phyloP scores from a whole-genome alignment of 2,797 vertebrate species.

The Phylloscopus collybita region DNA sequence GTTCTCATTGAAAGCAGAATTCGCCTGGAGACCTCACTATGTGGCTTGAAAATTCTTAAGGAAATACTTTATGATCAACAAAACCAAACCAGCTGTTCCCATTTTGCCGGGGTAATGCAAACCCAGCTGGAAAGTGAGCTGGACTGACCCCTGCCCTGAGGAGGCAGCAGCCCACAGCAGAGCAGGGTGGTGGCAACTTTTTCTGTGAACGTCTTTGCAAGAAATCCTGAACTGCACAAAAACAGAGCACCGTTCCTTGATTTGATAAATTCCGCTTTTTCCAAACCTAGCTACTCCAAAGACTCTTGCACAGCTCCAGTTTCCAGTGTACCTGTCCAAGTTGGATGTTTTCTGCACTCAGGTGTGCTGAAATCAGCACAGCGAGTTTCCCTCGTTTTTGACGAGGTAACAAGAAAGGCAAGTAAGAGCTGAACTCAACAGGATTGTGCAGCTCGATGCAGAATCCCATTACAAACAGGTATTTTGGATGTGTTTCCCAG shows the following conservation, averaged over 20 bases:
- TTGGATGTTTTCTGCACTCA: neutral
- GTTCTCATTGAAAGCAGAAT: neutral
- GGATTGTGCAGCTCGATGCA: neutral
- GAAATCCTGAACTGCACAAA: neutral
- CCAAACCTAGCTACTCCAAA: neutral
- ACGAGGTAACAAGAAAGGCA: neutral
- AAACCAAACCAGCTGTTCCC: slow-evolving; percentile 37
- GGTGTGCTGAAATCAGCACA: neutral
- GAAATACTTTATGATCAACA: slow-evolving; percentile 19
- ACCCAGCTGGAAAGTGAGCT: neutral
- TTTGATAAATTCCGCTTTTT: neutral
- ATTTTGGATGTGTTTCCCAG: neutral
- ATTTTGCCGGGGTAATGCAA: slow-evolving; percentile 28
- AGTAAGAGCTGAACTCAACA: neutral
- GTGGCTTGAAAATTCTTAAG: neutral
- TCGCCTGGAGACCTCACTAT: neutral
- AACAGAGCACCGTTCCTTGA: fast-evolving
- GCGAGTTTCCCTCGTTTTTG: neutral
- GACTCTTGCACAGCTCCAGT: neutral
- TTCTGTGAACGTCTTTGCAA: neutral
- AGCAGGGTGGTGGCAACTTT: neutral
- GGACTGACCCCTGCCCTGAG: neutral
- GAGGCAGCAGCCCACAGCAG: neutral
- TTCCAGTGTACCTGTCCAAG: neutral
- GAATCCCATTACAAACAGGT: neutral